phyloP scores from a whole-genome alignment of 2,113 vertebrate genomes.

The Melospiza melodia region DNA sequence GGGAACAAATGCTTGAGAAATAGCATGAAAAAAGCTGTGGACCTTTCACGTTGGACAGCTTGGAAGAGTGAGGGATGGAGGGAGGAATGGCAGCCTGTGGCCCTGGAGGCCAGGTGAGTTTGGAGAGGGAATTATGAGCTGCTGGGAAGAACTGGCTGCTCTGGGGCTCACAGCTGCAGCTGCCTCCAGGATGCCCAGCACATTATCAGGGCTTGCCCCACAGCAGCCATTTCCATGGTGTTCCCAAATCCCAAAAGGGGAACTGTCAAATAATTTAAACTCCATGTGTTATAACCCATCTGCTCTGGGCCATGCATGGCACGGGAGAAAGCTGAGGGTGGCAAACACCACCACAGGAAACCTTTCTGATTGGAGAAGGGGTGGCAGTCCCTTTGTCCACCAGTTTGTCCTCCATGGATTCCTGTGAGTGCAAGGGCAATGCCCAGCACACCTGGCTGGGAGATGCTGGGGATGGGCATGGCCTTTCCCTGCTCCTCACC shows the following conservation, averaged over 20 bases:
- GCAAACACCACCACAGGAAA: not conserved
- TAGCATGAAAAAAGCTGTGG: not conserved
- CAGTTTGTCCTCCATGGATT: not conserved
- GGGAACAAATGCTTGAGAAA: not conserved
- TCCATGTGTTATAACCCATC: rapidly evolving
- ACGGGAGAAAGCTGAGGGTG: not conserved
- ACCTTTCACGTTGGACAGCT: not conserved
- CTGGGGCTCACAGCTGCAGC: not conserved
- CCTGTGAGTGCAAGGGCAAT: not conserved
- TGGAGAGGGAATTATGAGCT: not conserved
- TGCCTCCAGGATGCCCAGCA: not conserved
- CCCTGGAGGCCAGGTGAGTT: not conserved
- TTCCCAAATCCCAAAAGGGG: not conserved
- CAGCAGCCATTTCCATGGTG: not conserved
- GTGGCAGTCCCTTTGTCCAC: not conserved
- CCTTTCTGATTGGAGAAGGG: not conserved
- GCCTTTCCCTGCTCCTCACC: not conserved
- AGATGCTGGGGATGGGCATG: not conserved
- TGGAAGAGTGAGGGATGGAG: not conserved
- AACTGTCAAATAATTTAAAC: not conserved
- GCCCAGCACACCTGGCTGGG: not conserved
- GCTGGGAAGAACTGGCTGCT: not conserved
- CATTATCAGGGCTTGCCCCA: not conserved
- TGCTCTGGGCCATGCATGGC: not conserved
- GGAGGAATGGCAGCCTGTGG: not conserved